phyloP scores from a whole-genome alignment of 1,140 invertebrate species.

The Eumeta japonica region DNA sequence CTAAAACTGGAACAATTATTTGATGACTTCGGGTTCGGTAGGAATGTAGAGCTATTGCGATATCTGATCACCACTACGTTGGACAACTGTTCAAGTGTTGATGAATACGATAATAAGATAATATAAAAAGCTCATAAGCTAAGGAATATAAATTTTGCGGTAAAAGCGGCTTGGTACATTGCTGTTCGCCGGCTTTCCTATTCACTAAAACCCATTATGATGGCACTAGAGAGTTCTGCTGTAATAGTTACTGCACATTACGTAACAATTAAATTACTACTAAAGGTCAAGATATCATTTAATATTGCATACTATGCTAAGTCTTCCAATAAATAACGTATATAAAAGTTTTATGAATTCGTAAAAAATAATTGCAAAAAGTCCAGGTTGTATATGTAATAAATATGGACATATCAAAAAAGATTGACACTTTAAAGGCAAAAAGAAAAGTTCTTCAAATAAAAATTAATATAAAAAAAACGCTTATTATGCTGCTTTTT shows the following conservation, averaged over 20 bases:
- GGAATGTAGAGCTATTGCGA: conserved; percentile 21
- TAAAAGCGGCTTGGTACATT: conserved; percentile 27
- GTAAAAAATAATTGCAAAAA: no score
- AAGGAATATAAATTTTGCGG: conserved; percentile 18
- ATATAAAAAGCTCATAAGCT: conserved; percentile 30
- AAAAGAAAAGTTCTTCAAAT: no score
- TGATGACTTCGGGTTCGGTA: conserved; percentile 21
- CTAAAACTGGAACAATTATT: no score
- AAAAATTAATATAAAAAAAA: no score
- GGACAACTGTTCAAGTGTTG: conserved; percentile 16
- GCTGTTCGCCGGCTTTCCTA: conserved; percentile 29
- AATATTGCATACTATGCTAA: conserved; percentile 13
- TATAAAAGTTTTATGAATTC: no score
- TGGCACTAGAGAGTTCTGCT: conserved; percentile 28
- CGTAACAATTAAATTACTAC: conserved; percentile 31
- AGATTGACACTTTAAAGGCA: no score
- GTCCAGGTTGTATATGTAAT: no score
- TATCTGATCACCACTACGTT: conserved; percentile 16
- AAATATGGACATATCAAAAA: no score
- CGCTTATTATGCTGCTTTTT: no score
- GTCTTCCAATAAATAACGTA: no score
- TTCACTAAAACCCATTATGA: conserved; percentile 33
- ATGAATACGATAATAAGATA: conserved; percentile 26
- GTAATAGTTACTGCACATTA: conserved; percentile 22
- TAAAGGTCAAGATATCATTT: conserved; percentile 18